Evolutionary conservation across 2,797 vertebrate genomes (phyloP).

Genomic region (Anableps anableps): DNA sequence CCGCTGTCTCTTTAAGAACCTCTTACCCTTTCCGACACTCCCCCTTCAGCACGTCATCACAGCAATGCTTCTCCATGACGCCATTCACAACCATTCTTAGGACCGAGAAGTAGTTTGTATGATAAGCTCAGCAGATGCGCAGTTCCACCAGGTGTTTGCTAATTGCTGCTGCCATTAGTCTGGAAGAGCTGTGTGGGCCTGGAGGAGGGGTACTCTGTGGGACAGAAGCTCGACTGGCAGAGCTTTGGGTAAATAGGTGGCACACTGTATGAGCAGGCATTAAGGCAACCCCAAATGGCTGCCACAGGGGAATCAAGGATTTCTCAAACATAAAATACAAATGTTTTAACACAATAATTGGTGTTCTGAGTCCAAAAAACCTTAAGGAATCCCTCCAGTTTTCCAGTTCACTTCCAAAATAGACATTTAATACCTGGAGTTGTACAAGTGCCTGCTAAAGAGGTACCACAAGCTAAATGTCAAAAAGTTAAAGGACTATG

Average conservation of each 20-base stretch:
- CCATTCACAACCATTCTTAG: not conserved
- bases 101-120: not conserved
- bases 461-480: slow-evolving; percentile 9
- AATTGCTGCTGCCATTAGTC: not conserved
- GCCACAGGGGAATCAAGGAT: not conserved
- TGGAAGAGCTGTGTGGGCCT: not conserved
- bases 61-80: too few relatives aligned
- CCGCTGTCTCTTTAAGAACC: too few relatives aligned
- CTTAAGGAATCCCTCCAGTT: not conserved
- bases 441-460: slow-evolving; percentile 8
- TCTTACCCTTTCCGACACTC: too few relatives aligned
- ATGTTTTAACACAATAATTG: not conserved
- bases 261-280: not conserved
- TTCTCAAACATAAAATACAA: not conserved
- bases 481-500: slow-evolving; percentile 15
- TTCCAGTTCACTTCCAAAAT: not conserved
- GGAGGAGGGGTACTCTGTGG: too few relatives aligned
- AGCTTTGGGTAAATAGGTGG: too few relatives aligned
- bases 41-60: too few relatives aligned
- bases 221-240: too few relatives aligned
- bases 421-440: not conserved
- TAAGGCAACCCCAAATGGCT: not conserved
- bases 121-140: not conserved
- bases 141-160: not conserved
- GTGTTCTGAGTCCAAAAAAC: not conserved